Evolutionary conservation across 1,140 invertebrate genomes (phyloP).

Genomic region (Zaprionus ghesquierei): DNA sequence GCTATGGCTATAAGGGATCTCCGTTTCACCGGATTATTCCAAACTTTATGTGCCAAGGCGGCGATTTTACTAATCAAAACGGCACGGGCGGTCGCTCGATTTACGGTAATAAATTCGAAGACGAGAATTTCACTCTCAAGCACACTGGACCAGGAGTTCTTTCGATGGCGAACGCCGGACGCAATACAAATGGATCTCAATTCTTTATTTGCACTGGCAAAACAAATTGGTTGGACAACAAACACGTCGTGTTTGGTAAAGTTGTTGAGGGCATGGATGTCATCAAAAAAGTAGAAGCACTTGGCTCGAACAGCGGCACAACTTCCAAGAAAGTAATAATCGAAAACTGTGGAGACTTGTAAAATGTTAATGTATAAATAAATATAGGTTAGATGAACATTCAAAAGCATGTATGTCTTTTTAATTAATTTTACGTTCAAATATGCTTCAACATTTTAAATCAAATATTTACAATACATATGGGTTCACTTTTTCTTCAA

Average conservation of each 20-base stretch:
- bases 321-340: constrained; percentile 3
- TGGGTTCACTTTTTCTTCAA: background rate
- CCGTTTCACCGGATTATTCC: constrained; percentile 97
- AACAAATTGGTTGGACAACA: constrained; percentile 96
- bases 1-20: constrained; percentile 95
- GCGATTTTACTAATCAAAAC: constrained; percentile 89
- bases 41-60: constrained; percentile 98
- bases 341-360: constrained; percentile 5
- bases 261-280: constrained; percentile 97
- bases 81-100: constrained; percentile 98
- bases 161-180: constrained; percentile 97
- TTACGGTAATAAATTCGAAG: constrained; percentile 95
- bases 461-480: background rate
- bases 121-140: constrained; percentile 97
- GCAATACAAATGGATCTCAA: constrained; percentile 97
- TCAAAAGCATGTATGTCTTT: background rate
- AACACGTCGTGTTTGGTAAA: constrained; percentile 97
- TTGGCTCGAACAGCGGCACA: constrained; percentile 4
- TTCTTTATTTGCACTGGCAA: constrained; percentile 97
- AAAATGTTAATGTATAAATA: background rate
- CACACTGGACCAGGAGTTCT: constrained; percentile 94
- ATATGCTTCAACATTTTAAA: background rate
- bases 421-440: background rate
- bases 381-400: background rate
- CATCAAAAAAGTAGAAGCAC: background rate